Conservation (phyloP, 2,797 vertebrate species). For the Sciurus carolinensis region DNA sequence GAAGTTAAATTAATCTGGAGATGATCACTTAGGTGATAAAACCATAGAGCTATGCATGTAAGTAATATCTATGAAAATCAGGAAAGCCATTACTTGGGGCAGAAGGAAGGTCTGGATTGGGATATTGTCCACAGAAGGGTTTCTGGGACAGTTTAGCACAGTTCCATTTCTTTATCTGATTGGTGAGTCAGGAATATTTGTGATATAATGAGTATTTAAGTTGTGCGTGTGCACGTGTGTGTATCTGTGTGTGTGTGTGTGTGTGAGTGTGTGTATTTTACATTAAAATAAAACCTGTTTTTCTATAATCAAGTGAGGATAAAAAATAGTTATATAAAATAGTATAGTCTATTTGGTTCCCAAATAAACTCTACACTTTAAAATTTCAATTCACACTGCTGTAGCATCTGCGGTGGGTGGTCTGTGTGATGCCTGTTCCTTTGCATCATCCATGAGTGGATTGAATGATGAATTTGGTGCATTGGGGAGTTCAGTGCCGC, state of each 20-base stretch:
- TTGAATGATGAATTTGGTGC: not conserved
- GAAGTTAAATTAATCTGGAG: not conserved
- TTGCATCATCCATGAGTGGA: rapidly evolving
- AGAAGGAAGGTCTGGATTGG: not conserved
- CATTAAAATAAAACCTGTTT: not conserved
- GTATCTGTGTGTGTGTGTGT: no score
- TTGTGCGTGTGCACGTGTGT: not conserved
- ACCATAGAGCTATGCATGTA: not conserved
- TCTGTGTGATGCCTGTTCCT: not conserved
- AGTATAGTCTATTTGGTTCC: not conserved
- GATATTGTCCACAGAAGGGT: not conserved
- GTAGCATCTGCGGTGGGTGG: not conserved
- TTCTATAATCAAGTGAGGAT: not conserved
- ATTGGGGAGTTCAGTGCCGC: not conserved
- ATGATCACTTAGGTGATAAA: not conserved
- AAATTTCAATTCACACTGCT: not conserved
- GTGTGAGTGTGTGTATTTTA: not conserved
- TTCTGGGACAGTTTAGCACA: not conserved
- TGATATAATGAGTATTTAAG: not conserved
- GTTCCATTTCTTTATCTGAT: not conserved
- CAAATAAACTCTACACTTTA: not conserved
- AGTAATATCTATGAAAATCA: not conserved
- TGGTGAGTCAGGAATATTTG: not conserved
- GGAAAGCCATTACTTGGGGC: not conserved
- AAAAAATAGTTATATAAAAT: not conserved